phyloP scores from a whole-genome alignment of 2,113 vertebrate species.

The Xiphophorus maculatus region DNA sequence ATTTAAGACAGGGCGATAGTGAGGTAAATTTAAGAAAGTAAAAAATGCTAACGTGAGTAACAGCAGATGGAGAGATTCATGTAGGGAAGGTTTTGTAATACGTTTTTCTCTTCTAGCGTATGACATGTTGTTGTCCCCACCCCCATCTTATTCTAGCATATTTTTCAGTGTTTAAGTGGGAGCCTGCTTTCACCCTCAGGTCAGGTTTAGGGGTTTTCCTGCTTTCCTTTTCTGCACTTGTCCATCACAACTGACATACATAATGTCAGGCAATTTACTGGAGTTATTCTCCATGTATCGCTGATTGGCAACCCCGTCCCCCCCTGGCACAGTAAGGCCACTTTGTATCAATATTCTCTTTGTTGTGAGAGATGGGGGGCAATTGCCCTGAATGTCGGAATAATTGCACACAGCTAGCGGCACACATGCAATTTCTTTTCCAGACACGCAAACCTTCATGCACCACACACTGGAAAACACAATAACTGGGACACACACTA shows the following conservation, averaged over 20 bases:
- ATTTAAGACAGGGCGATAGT: too few relatives aligned
- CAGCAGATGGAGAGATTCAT: not conserved
- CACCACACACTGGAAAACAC: slow-evolving; percentile 22
- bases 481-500: slow-evolving; percentile 37
- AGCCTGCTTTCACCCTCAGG: slow-evolving; percentile 35
- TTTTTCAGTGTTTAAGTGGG: slow-evolving; percentile 17
- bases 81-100: slow-evolving; percentile 5
- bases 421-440: slow-evolving; percentile 28
- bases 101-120: slow-evolving; percentile 2
- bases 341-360: slow-evolving; percentile 74
- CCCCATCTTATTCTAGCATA: slow-evolving; percentile 3
- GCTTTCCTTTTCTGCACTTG: slow-evolving; percentile 28
- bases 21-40: too few relatives aligned
- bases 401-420: slow-evolving; percentile 60
- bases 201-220: slow-evolving; percentile 17
- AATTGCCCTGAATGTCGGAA: slow-evolving; percentile 61
- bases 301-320: slow-evolving; percentile 37
- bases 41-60: not conserved
- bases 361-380: slow-evolving; percentile 52
- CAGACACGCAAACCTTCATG: slow-evolving; percentile 18
- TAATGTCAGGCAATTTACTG: slow-evolving; percentile 54
- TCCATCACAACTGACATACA: slow-evolving; percentile 47
- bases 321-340: slow-evolving; percentile 56
- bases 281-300: slow-evolving; percentile 24
- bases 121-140: not conserved